Evolutionary conservation across 2,888 invertebrate species (phyloP), one percentile per base, ranked within the genome.

Genomic region (Hemaris fuciformis): DNA sequence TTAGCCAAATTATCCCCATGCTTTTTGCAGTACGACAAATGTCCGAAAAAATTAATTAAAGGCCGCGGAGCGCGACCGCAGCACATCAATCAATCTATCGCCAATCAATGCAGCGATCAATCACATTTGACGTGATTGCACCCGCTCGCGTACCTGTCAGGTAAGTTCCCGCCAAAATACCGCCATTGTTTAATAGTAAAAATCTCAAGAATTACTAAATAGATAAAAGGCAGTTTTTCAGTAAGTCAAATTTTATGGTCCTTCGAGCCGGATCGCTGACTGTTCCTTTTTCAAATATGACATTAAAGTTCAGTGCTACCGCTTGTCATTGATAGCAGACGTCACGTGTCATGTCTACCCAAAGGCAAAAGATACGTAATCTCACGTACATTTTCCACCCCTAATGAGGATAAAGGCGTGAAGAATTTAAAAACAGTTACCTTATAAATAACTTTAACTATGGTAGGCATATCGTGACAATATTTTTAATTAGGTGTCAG

Each of bases 401-500:
- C 8, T 31, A 53, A 53, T 53, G 31, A 53, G 53, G 53, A 53
- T 31, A 53, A 31, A 53, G 27, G 31, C 31, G 53, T 31, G 53
- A 53, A 53, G 53, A 53, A 53, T 53, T 53, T 53, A 27, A 53
- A 53, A 53, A 53, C 31, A 53, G 53, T 53, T 53, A n/a, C n/a
- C n/a, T n/a, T n/a, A 53, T 53, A 53, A 53, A 53, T 53, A 53
- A 53, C 53, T 27, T 31, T 53, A 53, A 53, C 53, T 31, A 53
- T 53, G 53, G 27, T 31, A 31, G 27, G 31, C 53, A 53, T 53
- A 53, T 53, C 53, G 31, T 53, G 53, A 53, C 53, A 53, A 53
- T 53, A 53, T 53, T 60, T 60, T 53, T 60, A 60, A 60, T 60
- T 60, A 60, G 38, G 60, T 60, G 60, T 53, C 60, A 60, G 48